Percentiles rank a stretch among this genome's conserved stretches.
These are phyloP conservation scores for Brevimyrus niger DNA, from an alignment of 2,113 vertebrate species.

Conservation along the genomic window DNA sequence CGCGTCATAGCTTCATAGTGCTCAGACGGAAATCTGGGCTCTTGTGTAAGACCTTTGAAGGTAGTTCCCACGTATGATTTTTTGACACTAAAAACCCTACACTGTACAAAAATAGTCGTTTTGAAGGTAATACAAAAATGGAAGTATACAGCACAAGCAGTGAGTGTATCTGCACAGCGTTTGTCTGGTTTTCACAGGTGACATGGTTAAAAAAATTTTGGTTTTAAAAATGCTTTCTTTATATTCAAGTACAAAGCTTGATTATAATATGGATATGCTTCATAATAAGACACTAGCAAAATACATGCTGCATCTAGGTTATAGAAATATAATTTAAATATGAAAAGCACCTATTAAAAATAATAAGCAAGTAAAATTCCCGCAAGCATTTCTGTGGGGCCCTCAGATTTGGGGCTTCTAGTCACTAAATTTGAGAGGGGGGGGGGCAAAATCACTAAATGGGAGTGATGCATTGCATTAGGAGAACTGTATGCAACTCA, in stretches of 20 bases:
- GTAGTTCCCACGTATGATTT: not conserved
- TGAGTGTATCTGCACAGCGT: not conserved
- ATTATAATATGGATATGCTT: not conserved
- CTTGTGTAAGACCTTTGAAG: not conserved
- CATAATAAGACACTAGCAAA: not conserved
- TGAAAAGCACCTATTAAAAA: not conserved
- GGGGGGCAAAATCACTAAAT: not conserved
- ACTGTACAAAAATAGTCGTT: not conserved
- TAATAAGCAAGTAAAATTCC: not conserved
- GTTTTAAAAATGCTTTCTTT: not conserved
- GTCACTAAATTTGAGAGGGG: not conserved
- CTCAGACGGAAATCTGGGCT: not conserved
- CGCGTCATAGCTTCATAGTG: not conserved
- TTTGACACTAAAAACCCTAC: not conserved
- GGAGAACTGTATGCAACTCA: not conserved
- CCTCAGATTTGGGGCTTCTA: not conserved
- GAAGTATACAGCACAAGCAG: not conserved
- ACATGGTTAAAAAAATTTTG: not conserved
- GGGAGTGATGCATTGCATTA: not conserved
- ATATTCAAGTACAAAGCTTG: not conserved
- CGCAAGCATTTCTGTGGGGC: not conserved
- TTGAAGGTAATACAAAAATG: constrained; percentile 5
- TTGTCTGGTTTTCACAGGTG: not conserved
- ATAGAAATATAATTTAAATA: not conserved
- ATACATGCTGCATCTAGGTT: not conserved